phyloP scores from a whole-genome alignment of 2,888 invertebrate species.

The Teleiodes luculella region DNA sequence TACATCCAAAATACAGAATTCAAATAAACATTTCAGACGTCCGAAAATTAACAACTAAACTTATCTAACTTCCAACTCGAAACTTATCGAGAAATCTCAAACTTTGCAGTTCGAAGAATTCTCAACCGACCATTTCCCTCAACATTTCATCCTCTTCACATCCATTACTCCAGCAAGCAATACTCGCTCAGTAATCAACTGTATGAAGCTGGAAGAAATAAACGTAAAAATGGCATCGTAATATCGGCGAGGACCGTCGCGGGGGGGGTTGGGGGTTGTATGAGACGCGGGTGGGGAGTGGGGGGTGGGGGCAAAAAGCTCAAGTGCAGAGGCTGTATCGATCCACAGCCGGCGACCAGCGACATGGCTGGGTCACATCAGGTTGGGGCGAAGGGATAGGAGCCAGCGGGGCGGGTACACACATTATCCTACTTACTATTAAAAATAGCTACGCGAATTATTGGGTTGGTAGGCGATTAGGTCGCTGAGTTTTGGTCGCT shows the following conservation, averaged over 20 bases:
- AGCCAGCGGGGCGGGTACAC: conserved; percentile 25
- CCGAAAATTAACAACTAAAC: too few relatives aligned
- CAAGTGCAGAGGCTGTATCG: conserved; percentile 78
- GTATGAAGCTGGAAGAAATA: conserved; percentile 51
- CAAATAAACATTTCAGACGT: too few relatives aligned
- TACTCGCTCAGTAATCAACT: conserved; percentile 17
- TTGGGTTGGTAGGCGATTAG: too few relatives aligned
- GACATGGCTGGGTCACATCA: conserved; percentile 74
- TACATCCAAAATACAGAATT: too few relatives aligned
- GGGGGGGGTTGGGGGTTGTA: conserved; percentile 30
- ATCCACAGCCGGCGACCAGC: conserved; percentile 63
- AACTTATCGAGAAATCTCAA: neutral
- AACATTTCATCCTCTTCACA: neutral
- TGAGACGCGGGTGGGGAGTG: conserved; percentile 27
- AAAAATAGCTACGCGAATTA: too few relatives aligned
- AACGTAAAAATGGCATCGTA: conserved; percentile 65
- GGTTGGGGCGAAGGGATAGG: conserved; percentile 12
- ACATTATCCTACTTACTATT: too few relatives aligned
- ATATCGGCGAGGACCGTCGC: conserved; percentile 42
- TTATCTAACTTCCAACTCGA: neutral
- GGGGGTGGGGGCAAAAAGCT: conserved; percentile 59
- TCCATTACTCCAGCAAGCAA: too few relatives aligned
- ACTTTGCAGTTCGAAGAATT: neutral
- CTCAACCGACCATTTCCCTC: neutral
- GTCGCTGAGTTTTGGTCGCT: too few relatives aligned